Conservation (phyloP, 1,140 invertebrate species). For the Aphaenogaster ashmeadi region DNA sequence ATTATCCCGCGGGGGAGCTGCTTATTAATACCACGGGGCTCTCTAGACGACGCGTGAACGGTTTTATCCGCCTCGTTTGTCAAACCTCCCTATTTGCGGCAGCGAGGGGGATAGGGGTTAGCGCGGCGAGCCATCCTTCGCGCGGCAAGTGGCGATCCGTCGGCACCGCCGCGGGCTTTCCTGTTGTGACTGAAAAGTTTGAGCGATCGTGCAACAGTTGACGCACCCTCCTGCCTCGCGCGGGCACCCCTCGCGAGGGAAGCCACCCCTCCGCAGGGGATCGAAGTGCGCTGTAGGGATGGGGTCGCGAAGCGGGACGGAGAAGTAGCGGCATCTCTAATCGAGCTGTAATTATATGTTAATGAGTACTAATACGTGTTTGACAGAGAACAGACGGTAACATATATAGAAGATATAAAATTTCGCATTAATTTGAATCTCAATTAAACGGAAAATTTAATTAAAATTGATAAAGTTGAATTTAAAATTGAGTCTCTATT, state of each 20-base stretch:
- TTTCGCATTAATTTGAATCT: conserved; percentile 6
- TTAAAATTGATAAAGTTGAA: conserved; percentile 17
- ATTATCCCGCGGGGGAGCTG: conserved; percentile 25
- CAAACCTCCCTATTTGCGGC: conserved; percentile 42
- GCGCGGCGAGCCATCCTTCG: conserved; percentile 16
- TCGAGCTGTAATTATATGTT: conserved; percentile 13
- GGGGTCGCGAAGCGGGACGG: conserved; percentile 18
- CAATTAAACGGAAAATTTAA: conserved; percentile 9
- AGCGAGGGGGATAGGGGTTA: not conserved
- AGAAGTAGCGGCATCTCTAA: conserved; percentile 18
- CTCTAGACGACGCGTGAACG: conserved; percentile 57
- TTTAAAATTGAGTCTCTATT: conserved; percentile 3
- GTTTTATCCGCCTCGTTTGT: conserved; percentile 63
- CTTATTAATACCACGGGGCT: conserved; percentile 58
- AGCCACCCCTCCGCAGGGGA: conserved; percentile 25
- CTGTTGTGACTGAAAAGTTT: conserved; percentile 78
- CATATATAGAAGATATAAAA: not conserved
- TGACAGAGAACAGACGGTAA: not conserved
- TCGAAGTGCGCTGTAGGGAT: conserved; percentile 13
- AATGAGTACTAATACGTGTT: not conserved
- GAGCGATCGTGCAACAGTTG: conserved; percentile 83
- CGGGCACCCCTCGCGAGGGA: conserved; percentile 42
- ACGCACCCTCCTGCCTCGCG: conserved; percentile 69
- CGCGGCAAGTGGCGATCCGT: conserved; percentile 57
- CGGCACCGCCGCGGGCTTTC: conserved; percentile 54